Evolutionary conservation across 2,113 vertebrate genomes (phyloP), one percentile per base, ranked within the genome.

Genomic region (Peromyscus polionotus): DNA sequence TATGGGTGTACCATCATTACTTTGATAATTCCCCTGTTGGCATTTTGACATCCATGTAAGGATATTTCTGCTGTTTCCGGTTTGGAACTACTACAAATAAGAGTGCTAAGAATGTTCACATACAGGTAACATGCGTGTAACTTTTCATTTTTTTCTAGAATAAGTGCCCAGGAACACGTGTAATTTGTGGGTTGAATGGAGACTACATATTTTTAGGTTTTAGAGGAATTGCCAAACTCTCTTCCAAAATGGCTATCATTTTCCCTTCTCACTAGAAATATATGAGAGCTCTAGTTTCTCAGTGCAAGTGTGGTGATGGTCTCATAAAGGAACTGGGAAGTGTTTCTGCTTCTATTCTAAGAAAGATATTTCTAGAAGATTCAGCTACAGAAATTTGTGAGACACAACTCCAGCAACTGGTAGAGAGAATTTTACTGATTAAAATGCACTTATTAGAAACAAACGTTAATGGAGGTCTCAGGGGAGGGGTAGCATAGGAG

Each of bases 361-460:
- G 85, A 63, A 75, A 84, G 48, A 84, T 19, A 85, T 61, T 92
- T 88, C 77, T 72, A 72, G 61, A 88, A 92, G 91, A 92, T 70
- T 88, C 42, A 77, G 51, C 51, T 42, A 22, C 54, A 68, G 48
- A 84, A 92, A 89, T 70, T 72, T 72, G 20, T 70, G 61, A 68
- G 61, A 59, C 75, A 51, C 12, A 77, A 36, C 84, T 83, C 59
- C 88, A 61, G 67, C 39, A 51, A 39, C n/a, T 70, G 93, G 39
- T 61, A 67, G 39, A 79, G 45, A 59, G 36, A 28, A n/a, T 19
- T 61, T 14, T 88, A 14, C 3, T 24, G 57, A 61, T 75, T 42
- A 68, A 91, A 68, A 42, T 31, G 16, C 39, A 75, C 36, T 13
- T 20, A 28, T 17, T 68, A 12, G 13, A 73, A 80, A 39, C 51